Evolutionary conservation across 1,140 invertebrate genomes (phyloP), one percentile per base, ranked within the genome.

Genomic region (Dinoponera quadriceps): DNA sequence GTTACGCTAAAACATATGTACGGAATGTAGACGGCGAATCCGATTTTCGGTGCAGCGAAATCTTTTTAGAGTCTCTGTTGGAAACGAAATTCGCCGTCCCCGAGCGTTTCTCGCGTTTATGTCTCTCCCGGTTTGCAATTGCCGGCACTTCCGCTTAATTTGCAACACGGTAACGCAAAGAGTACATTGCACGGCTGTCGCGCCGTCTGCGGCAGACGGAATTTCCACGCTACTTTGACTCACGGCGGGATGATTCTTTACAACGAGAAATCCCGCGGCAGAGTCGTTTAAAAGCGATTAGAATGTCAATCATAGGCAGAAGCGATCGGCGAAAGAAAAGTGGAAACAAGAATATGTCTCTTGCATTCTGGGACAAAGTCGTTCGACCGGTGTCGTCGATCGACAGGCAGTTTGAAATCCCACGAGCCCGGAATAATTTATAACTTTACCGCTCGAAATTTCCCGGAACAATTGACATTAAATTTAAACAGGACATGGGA

Each of bases 181-280:
- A 57, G 22, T 69, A 68, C 51, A 68, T 78, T 48, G 51, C 49
- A 57, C 75, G 75, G 16, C 25, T 49, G 33, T 16, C 18, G 29
- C 3, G 44, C 22, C 49, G 22, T 57, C 25, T 20, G 18, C 22
- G 27, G 33, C 5, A 38, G 51, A 65, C 5, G 65, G 65, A 71
- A 80, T 80, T 80, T 80, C 65, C 75, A 57, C 51, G 18, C 69
- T 57, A 4, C 22, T 57, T 44, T 57, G 75, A 80, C 13, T 80
- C 75, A 80, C 25, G 13, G 20, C 27, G 14, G 3, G 14, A 20
- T 29, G 57, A 71, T 63, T 27, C n/a, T 33, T 13, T 5, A 44
- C 18, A 44, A 51, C 25, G 16, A 13, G 20, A 22, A 77, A 54
- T 77, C 9, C 59, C 27, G 14, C 27, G n/a, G 9, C 14, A 18